phyloP scores from a whole-genome alignment of 2,888 invertebrate genomes.

The Heteropelma amictum region DNA sequence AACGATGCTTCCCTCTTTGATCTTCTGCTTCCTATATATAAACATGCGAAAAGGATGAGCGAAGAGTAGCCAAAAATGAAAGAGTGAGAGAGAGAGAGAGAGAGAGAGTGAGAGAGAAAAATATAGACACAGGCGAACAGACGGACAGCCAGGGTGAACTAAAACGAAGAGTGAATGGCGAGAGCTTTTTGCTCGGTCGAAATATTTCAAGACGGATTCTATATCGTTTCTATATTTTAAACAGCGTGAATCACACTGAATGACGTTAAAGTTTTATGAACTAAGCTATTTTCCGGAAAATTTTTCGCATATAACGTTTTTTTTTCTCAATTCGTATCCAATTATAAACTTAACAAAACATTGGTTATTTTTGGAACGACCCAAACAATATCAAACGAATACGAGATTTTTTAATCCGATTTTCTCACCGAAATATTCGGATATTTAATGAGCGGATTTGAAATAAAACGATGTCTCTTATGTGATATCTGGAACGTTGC shows the following conservation, averaged over 20 bases:
- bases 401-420: neutral
- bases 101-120: slow-evolving; percentile 30
- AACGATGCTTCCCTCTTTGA: slow-evolving; percentile 75
- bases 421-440: neutral
- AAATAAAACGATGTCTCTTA: neutral
- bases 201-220: slow-evolving; percentile 63
- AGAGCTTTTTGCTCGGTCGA: slow-evolving; percentile 28
- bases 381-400: no score
- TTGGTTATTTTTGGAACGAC: no score
- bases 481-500: neutral
- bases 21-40: slow-evolving; percentile 76
- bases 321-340: no score
- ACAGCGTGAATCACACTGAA: slow-evolving; percentile 19
- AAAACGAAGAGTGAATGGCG: no score
- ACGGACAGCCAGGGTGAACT: no score
- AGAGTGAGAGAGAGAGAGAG: slow-evolving; percentile 44
- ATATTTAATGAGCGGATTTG: neutral
- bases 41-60: slow-evolving; percentile 63
- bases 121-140: slow-evolving; percentile 5
- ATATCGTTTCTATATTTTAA: slow-evolving; percentile 26
- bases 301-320: no score
- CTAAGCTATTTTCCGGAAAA: neutral
- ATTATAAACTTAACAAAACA: no score
- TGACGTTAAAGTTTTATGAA: neutral
- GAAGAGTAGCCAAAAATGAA: slow-evolving; percentile 28